Evolutionary conservation across 2,888 invertebrate species (phyloP), one percentile per base, ranked within the genome.

Genomic region (Trachelus troglodyta): DNA sequence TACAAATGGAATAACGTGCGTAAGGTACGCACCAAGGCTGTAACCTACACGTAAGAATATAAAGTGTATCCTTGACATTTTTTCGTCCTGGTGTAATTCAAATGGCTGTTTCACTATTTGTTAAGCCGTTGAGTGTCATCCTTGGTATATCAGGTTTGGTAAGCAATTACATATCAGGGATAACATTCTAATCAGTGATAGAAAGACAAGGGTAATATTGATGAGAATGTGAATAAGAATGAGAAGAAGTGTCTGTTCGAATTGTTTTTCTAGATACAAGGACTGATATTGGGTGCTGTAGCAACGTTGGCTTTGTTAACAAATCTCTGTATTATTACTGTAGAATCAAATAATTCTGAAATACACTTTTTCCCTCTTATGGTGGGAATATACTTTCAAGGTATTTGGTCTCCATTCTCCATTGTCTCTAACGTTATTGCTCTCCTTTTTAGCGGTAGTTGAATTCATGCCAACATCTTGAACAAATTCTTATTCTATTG

Each of bases 371-470:
- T 75, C 69, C 75, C 75, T 15, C 69, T 77, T 15, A 33, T 75
- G n/a, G 75, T 77, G 23, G 77, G 75, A 75, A 56, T 77, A 3
- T 77, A 77, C 69, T 77, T 77, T 40, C 77, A 77, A 75, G 77
- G 77, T 77, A 75, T 75, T 34, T 74, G 1, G 34, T 23, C 23
- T 74, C 35, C 37, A 3, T 12, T 77, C 68, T 34, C 31, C 56
- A 56, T 56, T 56, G 23, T 2, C 23, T 23, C 9, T 56, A 9
- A 56, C 9, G 23, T 56, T 56, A 23, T 56, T 56, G 15, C 23
- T 23, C 56, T 40, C 1, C 40, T 23, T 56, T 56, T 23, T 56
- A 23, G 23, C 23, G 23, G 9, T 56, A 56, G 23, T 23, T 56
- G 23, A 56, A 56, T 23, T 2, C 9, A 23, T 56, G 9, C 6